Evolutionary conservation across 1,140 invertebrate genomes (phyloP).

Genomic region (Alviniconcha marisindica): DNA sequence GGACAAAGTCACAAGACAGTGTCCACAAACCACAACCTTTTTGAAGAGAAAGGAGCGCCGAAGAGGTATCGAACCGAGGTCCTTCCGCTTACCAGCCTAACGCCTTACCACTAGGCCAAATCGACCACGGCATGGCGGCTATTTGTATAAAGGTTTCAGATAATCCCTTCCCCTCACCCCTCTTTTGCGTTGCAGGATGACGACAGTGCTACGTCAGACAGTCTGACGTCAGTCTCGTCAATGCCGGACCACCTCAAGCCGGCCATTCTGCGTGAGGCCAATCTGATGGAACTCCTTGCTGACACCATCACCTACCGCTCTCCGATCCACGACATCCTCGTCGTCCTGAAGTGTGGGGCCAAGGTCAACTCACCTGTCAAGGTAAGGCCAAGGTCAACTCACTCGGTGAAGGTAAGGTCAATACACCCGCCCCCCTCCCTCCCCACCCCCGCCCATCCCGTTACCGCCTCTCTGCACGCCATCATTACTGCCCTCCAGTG

Average conservation of each 20-base stretch:
- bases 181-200: background rate
- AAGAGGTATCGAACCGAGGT: too few relatives aligned
- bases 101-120: background rate
- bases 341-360: conserved; percentile 62
- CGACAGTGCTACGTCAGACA: too few relatives aligned
- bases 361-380: conserved; percentile 76
- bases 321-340: conserved; percentile 86
- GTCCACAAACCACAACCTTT: too few relatives aligned
- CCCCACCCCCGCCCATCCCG: too few relatives aligned
- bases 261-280: conserved; percentile 26
- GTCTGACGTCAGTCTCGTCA: background rate
- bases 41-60: too few relatives aligned
- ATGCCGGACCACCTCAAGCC: background rate
- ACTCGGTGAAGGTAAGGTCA: background rate
- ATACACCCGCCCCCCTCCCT: too few relatives aligned
- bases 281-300: conserved; percentile 87
- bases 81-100: background rate
- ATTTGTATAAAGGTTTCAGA: too few relatives aligned
- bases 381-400: background rate
- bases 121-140: too few relatives aligned
- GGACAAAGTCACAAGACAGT: too few relatives aligned
- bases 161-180: background rate
- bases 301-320: conserved; percentile 93
- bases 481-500: background rate
- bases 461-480: background rate